Conservation (phyloP, 2,797 vertebrate genomes). For the Pseudochirops corinnae region DNA sequence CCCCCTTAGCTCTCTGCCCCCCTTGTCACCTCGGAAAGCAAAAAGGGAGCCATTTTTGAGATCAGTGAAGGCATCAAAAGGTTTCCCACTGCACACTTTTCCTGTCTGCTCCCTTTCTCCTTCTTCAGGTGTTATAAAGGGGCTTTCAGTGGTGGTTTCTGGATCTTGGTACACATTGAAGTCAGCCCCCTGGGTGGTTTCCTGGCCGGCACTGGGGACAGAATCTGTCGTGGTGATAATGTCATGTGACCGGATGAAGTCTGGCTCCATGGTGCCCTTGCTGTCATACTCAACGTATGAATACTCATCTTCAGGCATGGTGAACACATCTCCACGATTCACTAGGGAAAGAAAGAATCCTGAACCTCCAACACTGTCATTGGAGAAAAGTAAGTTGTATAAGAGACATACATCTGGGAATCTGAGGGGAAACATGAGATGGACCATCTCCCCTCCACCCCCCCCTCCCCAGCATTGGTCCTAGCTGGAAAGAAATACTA, state of each 20-base stretch:
- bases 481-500: background rate
- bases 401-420: background rate
- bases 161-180: rapidly evolving
- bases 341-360: slow-evolving; percentile 65
- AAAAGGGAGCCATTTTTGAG: slow-evolving; percentile 95
- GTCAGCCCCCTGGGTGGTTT: rapidly evolving
- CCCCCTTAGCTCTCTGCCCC: background rate
- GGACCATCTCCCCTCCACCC: background rate
- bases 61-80: slow-evolving; percentile 95
- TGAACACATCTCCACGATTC: slow-evolving; percentile 94
- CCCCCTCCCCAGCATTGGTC: background rate
- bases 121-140: rapidly evolving
- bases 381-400: background rate
- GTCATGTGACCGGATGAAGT: rapidly evolving
- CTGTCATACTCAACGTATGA: slow-evolving; percentile 38
- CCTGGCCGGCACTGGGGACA: rapidly evolving
- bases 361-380: background rate
- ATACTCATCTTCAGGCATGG: slow-evolving; percentile 91
- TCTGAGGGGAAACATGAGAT: background rate
- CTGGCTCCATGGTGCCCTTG: rapidly evolving
- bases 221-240: background rate
- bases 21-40: slow-evolving; percentile 92
- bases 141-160: background rate
- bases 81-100: slow-evolving; percentile 89
- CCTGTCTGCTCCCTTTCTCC: slow-evolving; percentile 79